Base-by-base conservation (phyloP, 2,888 invertebrate species). In the Pegoplata infirma region DNA sequence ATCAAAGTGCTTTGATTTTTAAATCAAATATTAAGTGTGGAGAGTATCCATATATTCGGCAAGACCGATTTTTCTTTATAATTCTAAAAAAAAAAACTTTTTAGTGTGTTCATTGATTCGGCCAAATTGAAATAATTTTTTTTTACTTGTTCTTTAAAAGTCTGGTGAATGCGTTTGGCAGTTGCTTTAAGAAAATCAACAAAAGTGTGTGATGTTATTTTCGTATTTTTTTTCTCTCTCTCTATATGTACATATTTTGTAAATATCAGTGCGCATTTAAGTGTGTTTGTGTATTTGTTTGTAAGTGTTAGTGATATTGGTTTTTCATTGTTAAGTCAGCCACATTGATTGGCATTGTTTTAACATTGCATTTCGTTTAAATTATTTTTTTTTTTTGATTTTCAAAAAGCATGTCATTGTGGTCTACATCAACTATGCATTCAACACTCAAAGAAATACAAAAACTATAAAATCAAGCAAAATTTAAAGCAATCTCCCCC, bases 331-430 rank as follows among this genome's bases (percentile, higher is more conserved):
- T 55, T 14, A 59, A 67, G 40, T 49, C 59, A 74, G 46, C 40
- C 40, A 56, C 36, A 56, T 19, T 68, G 67, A 56, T 47, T 61
- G 55, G 47, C 49, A 49, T 56, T 40, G 36, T 68, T 75, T 63
- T 46, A 25, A 46, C 3, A 28, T 36, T 25, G 36, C 36, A 40
- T 1, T 40, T 8, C 10, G 16, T 66, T 14, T 23, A 44, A 19
- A 51, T 46, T 16, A 2, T 55, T 63, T 25, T 44, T 51, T 40
- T 36, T 67, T 32, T 21, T 44, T 21, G 5, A 53, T 25, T 68
- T 56, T 28, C 44, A 63, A 63, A 67, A 63, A 44, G 40, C 68
- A 69, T 75, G 63, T 49, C 63, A 49, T 44, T 75, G 49, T 63
- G 68, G 68, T 75, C 40, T 28, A 7, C 44, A 63, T 40, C 25